Percentiles rank a stretch among this genome's conserved stretches.
Evolutionary conservation across 2,797 vertebrate species (phyloP).

Genomic region (Rachycentron canadum): DNA sequence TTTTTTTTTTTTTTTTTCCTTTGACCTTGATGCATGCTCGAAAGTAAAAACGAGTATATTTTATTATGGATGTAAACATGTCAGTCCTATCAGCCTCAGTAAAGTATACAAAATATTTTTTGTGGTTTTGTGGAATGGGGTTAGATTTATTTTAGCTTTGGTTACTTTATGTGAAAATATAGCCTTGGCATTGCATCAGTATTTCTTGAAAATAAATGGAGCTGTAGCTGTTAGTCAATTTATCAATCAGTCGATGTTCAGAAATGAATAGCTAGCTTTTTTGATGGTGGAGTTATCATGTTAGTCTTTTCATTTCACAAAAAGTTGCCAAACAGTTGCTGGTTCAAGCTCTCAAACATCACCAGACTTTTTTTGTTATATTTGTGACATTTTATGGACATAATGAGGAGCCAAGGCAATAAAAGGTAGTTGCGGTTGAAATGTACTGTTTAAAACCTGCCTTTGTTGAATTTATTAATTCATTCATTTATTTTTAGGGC

Average conservation of each 20-base stretch:
- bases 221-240: background rate
- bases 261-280: background rate
- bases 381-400: background rate
- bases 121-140: background rate
- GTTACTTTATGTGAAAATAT: slow-evolving; percentile 2
- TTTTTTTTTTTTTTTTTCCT: slow-evolving; percentile 10
- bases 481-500: background rate
- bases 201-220: background rate
- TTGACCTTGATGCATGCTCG: background rate
- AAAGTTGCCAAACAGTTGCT: background rate
- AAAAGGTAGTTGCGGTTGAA: background rate
- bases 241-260: background rate
- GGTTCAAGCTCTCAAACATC: background rate
- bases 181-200: background rate
- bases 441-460: background rate
- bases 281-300: background rate
- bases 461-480: no score
- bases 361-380: background rate
- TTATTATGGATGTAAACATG: slow-evolving; percentile 17
- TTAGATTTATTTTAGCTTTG: slow-evolving; percentile 6
- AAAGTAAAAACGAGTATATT: slow-evolving; percentile 28
- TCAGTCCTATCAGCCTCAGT: background rate
- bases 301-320: background rate
- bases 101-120: background rate
- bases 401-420: background rate